Evolutionary conservation across 1,140 invertebrate species (phyloP).

Genomic region (Dinoponera quadriceps): DNA sequence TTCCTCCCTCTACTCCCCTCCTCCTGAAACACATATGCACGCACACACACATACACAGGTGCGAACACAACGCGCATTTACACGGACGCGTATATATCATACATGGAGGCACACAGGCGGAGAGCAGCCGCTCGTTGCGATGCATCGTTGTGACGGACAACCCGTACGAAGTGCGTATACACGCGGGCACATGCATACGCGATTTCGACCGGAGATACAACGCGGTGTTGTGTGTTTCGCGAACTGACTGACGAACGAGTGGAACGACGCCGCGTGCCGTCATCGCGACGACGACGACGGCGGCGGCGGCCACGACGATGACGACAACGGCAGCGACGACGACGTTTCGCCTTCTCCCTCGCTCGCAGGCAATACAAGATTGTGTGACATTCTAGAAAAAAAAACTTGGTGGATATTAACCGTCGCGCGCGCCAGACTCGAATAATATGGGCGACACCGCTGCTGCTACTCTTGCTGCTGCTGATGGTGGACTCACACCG

Average conservation of each 20-base stretch:
- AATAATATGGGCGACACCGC: slow-evolving; percentile 48
- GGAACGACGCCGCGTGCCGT: slow-evolving; percentile 44
- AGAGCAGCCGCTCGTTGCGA: slow-evolving; percentile 31
- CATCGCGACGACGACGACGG: slow-evolving; percentile 35
- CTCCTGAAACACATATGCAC: slow-evolving; percentile 4
- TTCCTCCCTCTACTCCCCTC: neutral
- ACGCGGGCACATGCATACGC: slow-evolving; percentile 33
- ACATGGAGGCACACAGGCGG: slow-evolving; percentile 15
- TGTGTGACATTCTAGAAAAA: slow-evolving; percentile 23
- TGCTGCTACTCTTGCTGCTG: neutral
- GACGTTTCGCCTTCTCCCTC: slow-evolving; percentile 18
- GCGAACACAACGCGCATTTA: neutral
- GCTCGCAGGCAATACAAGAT: slow-evolving; percentile 5
- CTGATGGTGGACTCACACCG: slow-evolving; percentile 24
- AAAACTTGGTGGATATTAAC: slow-evolving; percentile 31
- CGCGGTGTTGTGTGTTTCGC: slow-evolving; percentile 22
- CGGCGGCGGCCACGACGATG: neutral
- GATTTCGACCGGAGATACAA: slow-evolving; percentile 24
- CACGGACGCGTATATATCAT: slow-evolving; percentile 12
- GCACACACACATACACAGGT: slow-evolving; percentile 10
- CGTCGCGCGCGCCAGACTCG: slow-evolving; percentile 44
- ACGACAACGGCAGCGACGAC: neutral
- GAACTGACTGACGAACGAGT: slow-evolving; percentile 20
- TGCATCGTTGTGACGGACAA: slow-evolving; percentile 52
- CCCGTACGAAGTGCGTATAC: slow-evolving; percentile 53